phyloP scores from a whole-genome alignment of 2,797 vertebrate genomes.

The Oryzias sinensis region DNA sequence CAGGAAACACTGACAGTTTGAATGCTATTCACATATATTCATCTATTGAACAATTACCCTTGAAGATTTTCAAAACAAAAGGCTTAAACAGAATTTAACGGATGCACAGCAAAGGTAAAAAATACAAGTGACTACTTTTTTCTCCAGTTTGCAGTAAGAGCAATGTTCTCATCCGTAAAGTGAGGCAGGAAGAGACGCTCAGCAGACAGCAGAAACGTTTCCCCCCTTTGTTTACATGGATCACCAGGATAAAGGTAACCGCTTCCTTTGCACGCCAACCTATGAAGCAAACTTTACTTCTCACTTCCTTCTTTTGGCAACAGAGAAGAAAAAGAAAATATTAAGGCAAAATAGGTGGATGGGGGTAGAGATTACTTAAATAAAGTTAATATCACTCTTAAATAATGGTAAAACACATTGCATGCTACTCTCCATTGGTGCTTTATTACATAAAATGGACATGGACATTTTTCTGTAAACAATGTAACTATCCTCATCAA shows the following conservation, averaged over 20 bases:
- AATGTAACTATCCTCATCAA: not conserved
- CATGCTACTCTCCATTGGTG: not conserved
- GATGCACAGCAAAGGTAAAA: conserved; percentile 5
- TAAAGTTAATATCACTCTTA: conserved; percentile 18
- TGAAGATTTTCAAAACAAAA: too few relatives aligned
- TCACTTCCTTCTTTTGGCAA: conserved; percentile 15
- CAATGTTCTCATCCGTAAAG: conserved; percentile 43
- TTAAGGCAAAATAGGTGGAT: conserved; percentile 20
- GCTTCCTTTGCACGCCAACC: conserved; percentile 21
- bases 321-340: conserved; percentile 13
- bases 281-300: conserved; percentile 13
- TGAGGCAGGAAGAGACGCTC: conserved; percentile 53
- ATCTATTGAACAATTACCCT: too few relatives aligned
- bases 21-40: too few relatives aligned
- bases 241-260: conserved; percentile 20
- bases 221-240: conserved; percentile 66
- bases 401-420: conserved; percentile 16
- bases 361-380: conserved; percentile 21
- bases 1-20: too few relatives aligned
- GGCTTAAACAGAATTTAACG: too few relatives aligned
- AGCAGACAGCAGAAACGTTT: conserved; percentile 46
- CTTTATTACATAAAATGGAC: not conserved
- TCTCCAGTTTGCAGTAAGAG: conserved; percentile 20
- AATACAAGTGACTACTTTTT: conserved; percentile 4
- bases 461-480: not conserved